Evolutionary conservation across 2,113 vertebrate genomes (phyloP).

Genomic region (Brachirus orientalis): DNA sequence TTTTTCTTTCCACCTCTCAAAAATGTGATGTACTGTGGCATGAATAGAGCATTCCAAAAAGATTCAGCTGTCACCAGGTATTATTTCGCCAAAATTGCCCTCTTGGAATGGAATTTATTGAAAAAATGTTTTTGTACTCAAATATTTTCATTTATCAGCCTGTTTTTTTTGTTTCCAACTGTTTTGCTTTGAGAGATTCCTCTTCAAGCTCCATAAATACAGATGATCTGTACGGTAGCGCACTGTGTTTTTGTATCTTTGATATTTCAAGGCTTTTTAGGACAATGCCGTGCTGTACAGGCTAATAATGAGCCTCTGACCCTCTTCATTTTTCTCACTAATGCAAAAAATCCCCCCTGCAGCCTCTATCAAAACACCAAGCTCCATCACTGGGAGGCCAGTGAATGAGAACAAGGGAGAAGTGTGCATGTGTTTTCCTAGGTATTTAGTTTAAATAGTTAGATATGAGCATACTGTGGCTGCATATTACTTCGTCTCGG

Average conservation of each 20-base stretch:
- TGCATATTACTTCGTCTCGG: slow-evolving; percentile 5
- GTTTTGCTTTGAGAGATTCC: slow-evolving; percentile 1
- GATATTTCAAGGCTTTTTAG: slow-evolving; percentile 14
- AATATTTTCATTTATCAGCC: not conserved
- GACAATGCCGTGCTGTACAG: slow-evolving; percentile 3
- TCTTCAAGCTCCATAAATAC: not conserved
- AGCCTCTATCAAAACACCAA: slow-evolving; percentile 40
- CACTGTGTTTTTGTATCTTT: not conserved
- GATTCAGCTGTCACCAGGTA: not conserved
- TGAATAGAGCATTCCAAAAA: slow-evolving; percentile 2
- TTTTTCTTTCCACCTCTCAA: no score
- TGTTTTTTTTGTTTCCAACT: no score
- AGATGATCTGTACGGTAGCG: not conserved
- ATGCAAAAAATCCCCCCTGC: slow-evolving; percentile 37
- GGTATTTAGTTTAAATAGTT: slow-evolving; percentile 4
- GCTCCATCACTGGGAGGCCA: slow-evolving; percentile 26
- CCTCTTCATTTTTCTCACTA: slow-evolving; percentile 29
- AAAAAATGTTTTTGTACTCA: no score
- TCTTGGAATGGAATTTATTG: no score
- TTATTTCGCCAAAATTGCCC: slow-evolving; percentile 1
- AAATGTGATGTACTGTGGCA: not conserved
- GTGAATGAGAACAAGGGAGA: slow-evolving; percentile 23
- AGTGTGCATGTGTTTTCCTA: slow-evolving; percentile 1
- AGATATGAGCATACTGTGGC: slow-evolving; percentile 12
- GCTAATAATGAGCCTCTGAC: slow-evolving; percentile 17